Evolutionary conservation across 2,888 invertebrate genomes (phyloP).

Genomic region (Cheilosia variabilis): DNA sequence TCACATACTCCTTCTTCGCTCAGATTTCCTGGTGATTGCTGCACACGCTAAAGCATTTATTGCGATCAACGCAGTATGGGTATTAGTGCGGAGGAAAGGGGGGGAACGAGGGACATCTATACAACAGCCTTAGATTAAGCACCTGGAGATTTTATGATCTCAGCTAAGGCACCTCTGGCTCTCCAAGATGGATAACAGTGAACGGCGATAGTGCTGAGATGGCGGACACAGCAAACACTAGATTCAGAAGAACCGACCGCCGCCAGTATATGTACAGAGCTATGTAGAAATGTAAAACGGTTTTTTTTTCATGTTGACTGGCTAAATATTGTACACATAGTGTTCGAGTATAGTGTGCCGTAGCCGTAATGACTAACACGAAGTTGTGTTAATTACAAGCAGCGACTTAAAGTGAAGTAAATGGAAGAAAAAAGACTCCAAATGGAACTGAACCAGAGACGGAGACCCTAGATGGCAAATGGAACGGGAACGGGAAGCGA

Average conservation of each 20-base stretch:
- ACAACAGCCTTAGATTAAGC: slow-evolving; percentile 71
- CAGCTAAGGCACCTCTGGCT: slow-evolving; percentile 67
- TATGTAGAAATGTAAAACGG: slow-evolving; percentile 69
- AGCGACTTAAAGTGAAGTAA: slow-evolving; percentile 52
- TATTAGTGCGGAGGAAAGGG: not conserved
- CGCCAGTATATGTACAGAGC: slow-evolving; percentile 9
- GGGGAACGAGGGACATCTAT: not conserved
- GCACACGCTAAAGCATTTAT: slow-evolving; percentile 56
- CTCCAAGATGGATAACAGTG: slow-evolving; percentile 72
- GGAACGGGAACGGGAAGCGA: slow-evolving; percentile 64
- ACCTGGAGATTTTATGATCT: slow-evolving; percentile 75
- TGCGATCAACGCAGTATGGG: slow-evolving; percentile 49
- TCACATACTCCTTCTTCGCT: slow-evolving; percentile 59
- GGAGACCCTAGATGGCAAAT: slow-evolving; percentile 69
- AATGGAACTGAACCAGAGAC: slow-evolving; percentile 69
- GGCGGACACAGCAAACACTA: slow-evolving; percentile 67
- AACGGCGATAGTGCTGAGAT: slow-evolving; percentile 69
- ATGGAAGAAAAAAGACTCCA: slow-evolving; percentile 44
- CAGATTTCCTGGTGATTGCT: slow-evolving; percentile 73
- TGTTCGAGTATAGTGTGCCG: slow-evolving; percentile 59
- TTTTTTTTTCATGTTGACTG: slow-evolving; percentile 69
- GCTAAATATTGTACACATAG: slow-evolving; percentile 64
- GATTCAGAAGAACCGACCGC: slow-evolving; percentile 61
- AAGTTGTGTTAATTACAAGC: slow-evolving; percentile 76
- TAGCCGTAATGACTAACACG: slow-evolving; percentile 74